phyloP scores from a whole-genome alignment of 2,113 vertebrate genomes.

The Grantiella picta region DNA sequence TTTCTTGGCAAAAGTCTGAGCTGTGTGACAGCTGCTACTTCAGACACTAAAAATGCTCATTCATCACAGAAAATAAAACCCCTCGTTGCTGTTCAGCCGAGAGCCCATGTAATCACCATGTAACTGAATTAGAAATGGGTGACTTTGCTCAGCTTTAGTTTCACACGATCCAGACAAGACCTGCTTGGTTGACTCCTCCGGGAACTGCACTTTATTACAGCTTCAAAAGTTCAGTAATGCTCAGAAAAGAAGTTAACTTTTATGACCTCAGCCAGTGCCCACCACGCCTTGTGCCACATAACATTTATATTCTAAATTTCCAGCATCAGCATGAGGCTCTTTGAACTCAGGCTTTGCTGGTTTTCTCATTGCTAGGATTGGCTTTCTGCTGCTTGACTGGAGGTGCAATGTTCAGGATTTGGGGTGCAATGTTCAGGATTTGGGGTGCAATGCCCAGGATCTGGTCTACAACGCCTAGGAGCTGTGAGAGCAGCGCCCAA shows the following conservation, averaged over 20 bases:
- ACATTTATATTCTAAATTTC: background rate
- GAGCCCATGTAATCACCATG: conserved; percentile 62
- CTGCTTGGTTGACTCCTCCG: conserved; percentile 32
- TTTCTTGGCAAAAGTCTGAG: background rate
- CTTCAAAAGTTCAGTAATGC: background rate
- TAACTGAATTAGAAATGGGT: conserved; percentile 69
- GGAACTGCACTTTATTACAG: background rate
- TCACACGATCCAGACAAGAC: conserved; percentile 49
- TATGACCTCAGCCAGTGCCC: background rate
- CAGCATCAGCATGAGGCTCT: background rate
- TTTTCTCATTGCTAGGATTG: background rate
- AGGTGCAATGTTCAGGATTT: rapidly evolving
- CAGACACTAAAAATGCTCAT: conserved; percentile 17
- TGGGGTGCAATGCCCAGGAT: rapidly evolving
- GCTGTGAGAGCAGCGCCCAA: rapidly evolving
- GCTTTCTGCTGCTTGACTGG: background rate
- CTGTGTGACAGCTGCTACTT: conserved; percentile 46
- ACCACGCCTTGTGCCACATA: background rate
- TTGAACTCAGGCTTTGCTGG: background rate
- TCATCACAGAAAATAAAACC: conserved; percentile 30
- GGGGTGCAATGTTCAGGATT: no score
- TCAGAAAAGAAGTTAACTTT: background rate
- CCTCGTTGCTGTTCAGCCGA: background rate
- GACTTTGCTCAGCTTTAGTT: conserved; percentile 54
- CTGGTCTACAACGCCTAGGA: no score